A percentile compares a stretch with the other conserved stretches of the same genome.
These are phyloP conservation scores for Bemisia tabaci DNA, from an alignment of 1,140 invertebrate species.

Conservation along the genomic window DNA sequence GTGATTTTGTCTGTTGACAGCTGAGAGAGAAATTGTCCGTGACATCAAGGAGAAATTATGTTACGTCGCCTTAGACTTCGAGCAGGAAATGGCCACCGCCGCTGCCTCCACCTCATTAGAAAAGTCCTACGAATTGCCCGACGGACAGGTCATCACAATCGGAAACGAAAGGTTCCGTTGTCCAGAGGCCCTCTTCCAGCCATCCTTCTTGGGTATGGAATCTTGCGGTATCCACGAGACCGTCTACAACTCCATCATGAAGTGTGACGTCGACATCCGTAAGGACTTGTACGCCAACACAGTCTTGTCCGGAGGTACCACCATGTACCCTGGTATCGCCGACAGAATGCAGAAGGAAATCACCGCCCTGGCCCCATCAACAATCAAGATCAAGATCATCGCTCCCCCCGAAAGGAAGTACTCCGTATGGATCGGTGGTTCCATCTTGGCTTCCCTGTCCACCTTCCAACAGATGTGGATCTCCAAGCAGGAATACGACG, in stretches of 20 bases:
- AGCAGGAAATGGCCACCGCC: slow-evolving; percentile 79
- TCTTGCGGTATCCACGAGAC: slow-evolving; percentile 70
- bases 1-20: slow-evolving; percentile 37
- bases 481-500: slow-evolving; percentile 84
- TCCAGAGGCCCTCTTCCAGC: slow-evolving; percentile 74
- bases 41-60: slow-evolving; percentile 91
- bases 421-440: slow-evolving; percentile 82
- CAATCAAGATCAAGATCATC: slow-evolving; percentile 90
- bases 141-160: slow-evolving; percentile 67
- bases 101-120: slow-evolving; percentile 61
- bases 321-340: slow-evolving; percentile 64
- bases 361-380: slow-evolving; percentile 57
- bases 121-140: slow-evolving; percentile 69
- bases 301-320: slow-evolving; percentile 55
- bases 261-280: slow-evolving; percentile 76
- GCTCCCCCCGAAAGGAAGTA: slow-evolving; percentile 85
- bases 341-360: slow-evolving; percentile 77
- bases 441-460: slow-evolving; percentile 68
- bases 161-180: slow-evolving; percentile 80
- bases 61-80: slow-evolving; percentile 66
- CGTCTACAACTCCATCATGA: slow-evolving; percentile 81
- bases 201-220: slow-evolving; percentile 68
- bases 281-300: slow-evolving; percentile 59
- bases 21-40: slow-evolving; percentile 90
- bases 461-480: slow-evolving; percentile 85